These are phyloP conservation scores for Zosterops lateralis DNA, from an alignment of 2,113 vertebrate species.

Conservation along the genomic window DNA sequence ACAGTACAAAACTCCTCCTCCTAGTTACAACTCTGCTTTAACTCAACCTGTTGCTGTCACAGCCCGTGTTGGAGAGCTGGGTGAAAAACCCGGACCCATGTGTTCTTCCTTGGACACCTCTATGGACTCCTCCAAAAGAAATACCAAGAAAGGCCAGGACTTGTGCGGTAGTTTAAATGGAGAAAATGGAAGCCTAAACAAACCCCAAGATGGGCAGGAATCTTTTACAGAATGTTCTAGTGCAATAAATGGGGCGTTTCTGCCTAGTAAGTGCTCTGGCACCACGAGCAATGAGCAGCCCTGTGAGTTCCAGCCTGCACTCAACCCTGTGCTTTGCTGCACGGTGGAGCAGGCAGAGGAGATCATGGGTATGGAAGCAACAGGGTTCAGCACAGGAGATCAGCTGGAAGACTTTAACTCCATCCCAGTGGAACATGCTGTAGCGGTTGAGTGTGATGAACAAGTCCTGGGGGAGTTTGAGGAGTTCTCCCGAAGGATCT, in stretches of 20 bases:
- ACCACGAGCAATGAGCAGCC: background rate
- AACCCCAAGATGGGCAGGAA: background rate
- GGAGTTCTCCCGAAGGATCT: conserved; percentile 96
- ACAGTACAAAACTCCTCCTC: conserved; percentile 80
- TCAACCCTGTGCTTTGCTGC: conserved; percentile 71
- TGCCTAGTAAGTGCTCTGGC: conserved; percentile 40
- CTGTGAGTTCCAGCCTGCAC: background rate
- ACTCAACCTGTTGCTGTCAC: conserved; percentile 59
- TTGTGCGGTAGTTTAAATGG: conserved; percentile 11
- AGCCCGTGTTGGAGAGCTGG: background rate
- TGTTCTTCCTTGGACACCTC: conserved; percentile 82
- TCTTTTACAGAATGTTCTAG: conserved; percentile 29
- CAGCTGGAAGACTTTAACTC: conserved; percentile 87
- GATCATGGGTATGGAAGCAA: conserved; percentile 93
- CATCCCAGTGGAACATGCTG: conserved; percentile 92
- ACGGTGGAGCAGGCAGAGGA: conserved; percentile 94
- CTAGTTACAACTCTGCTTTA: conserved; percentile 77
- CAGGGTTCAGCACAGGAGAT: conserved; percentile 74
- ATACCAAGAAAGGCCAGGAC: conserved; percentile 29
- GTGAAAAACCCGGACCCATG: conserved; percentile 63
- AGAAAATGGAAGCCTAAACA: conserved; percentile 17
- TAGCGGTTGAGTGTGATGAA: conserved; percentile 94
- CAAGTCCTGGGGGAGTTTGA: conserved; percentile 96
- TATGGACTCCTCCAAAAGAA: conserved; percentile 73
- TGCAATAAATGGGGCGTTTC: conserved; percentile 63